phyloP scores from a whole-genome alignment of 1,140 invertebrate species.

The Drosophila virilis region DNA sequence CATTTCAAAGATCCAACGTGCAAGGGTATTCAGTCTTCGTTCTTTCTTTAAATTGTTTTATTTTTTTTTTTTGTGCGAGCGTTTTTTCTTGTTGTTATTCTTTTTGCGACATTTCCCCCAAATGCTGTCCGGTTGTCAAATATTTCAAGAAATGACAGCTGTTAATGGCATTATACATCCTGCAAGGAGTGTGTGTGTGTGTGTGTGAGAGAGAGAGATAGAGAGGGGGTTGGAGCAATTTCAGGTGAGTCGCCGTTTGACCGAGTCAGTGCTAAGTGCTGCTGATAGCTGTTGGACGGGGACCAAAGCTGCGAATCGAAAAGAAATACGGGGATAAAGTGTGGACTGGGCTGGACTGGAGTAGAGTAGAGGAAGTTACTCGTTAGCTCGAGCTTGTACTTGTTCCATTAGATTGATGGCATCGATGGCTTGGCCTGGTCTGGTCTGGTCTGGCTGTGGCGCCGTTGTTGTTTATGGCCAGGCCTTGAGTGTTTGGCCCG shows the following conservation, averaged over 20 bases:
- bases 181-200: too few species aligned
- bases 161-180: conserved; percentile 78
- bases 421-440: conserved; percentile 7
- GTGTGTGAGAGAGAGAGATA: too few species aligned
- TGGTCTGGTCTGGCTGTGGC: conserved; percentile 7
- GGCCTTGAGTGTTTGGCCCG: conserved; percentile 40
- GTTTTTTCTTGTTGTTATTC: conserved; percentile 17
- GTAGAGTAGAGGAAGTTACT: not conserved
- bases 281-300: conserved; percentile 14
- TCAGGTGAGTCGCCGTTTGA: conserved; percentile 42
- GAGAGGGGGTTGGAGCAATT: too few species aligned
- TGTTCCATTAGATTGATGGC: conserved; percentile 14
- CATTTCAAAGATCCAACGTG: too few species aligned
- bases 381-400: not conserved
- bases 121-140: conserved; percentile 67
- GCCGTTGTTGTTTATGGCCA: conserved; percentile 41
- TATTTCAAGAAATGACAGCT: conserved; percentile 78
- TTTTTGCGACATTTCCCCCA: conserved; percentile 34
- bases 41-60: conserved; percentile 1
- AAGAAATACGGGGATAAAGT: not conserved
- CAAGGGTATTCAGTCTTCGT: too few species aligned
- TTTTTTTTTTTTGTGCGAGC: not conserved
- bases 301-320: not conserved
- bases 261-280: conserved; percentile 39
- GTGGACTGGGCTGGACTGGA: too few species aligned